Conservation (phyloP, 2,113 vertebrate genomes). For the Symphodus melops region DNA sequence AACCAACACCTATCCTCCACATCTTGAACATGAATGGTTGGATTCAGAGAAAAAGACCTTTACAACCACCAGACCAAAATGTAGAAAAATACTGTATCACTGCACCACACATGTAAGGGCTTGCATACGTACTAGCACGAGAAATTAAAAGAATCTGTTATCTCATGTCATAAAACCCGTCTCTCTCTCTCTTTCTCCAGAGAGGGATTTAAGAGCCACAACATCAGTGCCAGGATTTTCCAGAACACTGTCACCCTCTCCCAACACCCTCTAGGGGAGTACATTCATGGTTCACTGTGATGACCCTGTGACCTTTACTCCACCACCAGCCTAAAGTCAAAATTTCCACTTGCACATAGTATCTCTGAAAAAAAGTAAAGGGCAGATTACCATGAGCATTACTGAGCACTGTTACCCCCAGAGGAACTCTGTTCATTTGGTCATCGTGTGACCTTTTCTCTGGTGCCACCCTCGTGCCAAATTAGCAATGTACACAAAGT, state of each 20-base stretch:
- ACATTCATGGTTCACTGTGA: constrained; percentile 15
- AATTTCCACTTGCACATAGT: constrained; percentile 14
- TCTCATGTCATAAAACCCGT: neutral
- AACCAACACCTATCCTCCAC: neutral
- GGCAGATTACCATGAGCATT: constrained; percentile 50
- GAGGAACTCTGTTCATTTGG: constrained; percentile 26
- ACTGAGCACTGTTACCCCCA: constrained; percentile 17
- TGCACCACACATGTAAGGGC: too few species aligned
- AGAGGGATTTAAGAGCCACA: neutral
- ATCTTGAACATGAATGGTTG: neutral
- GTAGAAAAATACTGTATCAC: neutral
- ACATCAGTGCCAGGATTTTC: neutral
- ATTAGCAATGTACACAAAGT: neutral
- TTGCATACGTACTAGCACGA: neutral
- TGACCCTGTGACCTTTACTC: constrained; percentile 51
- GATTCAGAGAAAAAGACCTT: neutral
- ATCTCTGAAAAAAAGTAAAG: constrained; percentile 38
- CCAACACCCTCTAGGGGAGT: neutral
- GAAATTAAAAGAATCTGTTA: neutral
- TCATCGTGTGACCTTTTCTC: constrained; percentile 46
- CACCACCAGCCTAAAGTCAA: constrained; percentile 18
- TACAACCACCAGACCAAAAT: neutral
- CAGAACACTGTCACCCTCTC: neutral
- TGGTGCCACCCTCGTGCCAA: neutral
- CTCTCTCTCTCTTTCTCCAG: neutral